A percentile compares a stretch with the other conserved stretches of the same genome.
These are phyloP conservation scores for Notarius lentiginosus DNA, from an alignment of 2,113 vertebrate species.

Conservation along the genomic window DNA sequence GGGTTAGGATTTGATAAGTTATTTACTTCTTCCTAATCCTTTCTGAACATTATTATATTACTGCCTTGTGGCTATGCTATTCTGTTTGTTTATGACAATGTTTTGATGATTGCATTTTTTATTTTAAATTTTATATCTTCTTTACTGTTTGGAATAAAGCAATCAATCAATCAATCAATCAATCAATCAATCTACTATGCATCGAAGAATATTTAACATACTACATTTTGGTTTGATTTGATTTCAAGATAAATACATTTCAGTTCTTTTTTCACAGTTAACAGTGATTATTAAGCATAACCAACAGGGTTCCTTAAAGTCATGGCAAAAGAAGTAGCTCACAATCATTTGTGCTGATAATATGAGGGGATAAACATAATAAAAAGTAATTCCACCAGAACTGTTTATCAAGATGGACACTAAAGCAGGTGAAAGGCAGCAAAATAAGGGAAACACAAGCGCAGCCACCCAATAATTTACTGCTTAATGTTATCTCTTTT, in stretches of 20 bases:
- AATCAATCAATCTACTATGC: neutral
- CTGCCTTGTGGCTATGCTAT: too few species aligned
- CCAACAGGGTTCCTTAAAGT: neutral
- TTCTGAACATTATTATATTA: too few species aligned
- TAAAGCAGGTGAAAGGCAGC: neutral
- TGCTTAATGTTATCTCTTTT: neutral
- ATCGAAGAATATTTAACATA: neutral
- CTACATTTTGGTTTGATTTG: neutral
- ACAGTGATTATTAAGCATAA: neutral
- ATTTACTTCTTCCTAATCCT: too few species aligned
- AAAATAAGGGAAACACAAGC: neutral
- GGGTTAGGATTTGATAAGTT: too few species aligned
- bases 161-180: too few species aligned
- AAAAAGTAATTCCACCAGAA: neutral
- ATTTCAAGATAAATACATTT: neutral
- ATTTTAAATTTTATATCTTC: too few species aligned
- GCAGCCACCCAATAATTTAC: neutral
- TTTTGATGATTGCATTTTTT: too few species aligned
- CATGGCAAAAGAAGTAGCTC: neutral
- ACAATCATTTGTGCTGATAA: neutral
- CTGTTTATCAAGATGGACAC: neutral
- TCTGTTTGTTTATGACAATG: too few species aligned
- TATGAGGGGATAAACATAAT: neutral
- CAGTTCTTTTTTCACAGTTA: neutral
- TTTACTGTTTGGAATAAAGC: too few species aligned